A percentile compares a stretch with the other conserved stretches of the same genome.
phyloP scores from a whole-genome alignment of 2,888 invertebrate species.

The Tridacna gigas region DNA sequence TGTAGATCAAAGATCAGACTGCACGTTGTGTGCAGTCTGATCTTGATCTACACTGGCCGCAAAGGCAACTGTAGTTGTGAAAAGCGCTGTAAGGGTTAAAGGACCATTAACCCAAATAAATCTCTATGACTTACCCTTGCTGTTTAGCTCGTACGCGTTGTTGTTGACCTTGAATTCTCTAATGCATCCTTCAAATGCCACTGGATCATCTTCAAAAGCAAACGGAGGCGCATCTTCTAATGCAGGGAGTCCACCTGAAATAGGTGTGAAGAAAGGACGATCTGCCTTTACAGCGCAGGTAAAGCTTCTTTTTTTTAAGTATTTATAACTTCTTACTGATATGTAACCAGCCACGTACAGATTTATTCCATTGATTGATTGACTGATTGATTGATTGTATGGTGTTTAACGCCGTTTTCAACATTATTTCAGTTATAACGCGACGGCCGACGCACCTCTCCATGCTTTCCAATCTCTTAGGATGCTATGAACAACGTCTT shows the following conservation, averaged over 20 bases:
- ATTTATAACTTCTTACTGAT: no score
- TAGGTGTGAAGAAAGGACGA: no score
- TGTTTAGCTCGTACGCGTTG: constrained; percentile 5
- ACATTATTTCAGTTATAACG: background rate
- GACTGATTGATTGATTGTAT: background rate
- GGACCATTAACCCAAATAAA: background rate
- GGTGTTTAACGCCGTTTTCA: background rate
- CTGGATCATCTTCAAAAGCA: constrained; percentile 43
- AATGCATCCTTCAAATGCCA: constrained; percentile 51
- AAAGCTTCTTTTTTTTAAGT: no score
- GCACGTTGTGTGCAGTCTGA: no score
- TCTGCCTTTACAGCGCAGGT: no score
- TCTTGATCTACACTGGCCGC: no score
- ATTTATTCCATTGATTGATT: background rate
- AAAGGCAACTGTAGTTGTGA: no score
- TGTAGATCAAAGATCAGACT: no score
- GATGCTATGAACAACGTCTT: no score
- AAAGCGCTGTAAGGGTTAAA: no score
- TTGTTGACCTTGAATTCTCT: constrained; percentile 48
- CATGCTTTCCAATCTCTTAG: background rate
- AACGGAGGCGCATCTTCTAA: constrained; percentile 33
- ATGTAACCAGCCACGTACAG: no score
- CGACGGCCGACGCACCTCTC: background rate
- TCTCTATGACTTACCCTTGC: constrained; percentile 25
- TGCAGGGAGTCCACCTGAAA: constrained; percentile 42